Evolutionary conservation across 2,797 vertebrate genomes (phyloP).

Genomic region (Macrochelys suwanniensis): DNA sequence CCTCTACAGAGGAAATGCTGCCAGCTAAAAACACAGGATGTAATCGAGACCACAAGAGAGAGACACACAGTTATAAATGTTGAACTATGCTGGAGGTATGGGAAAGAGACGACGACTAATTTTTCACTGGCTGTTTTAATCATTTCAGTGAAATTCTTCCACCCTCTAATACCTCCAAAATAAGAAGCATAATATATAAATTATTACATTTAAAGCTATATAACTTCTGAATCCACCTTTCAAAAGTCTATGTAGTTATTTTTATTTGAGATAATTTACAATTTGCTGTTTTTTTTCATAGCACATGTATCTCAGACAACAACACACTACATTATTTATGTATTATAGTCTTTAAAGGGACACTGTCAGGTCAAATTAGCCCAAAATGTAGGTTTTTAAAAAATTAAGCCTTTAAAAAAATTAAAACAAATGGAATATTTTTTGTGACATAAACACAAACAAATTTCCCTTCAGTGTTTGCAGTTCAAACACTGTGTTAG

Average conservation of each 20-base stretch:
- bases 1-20: conserved; percentile 84
- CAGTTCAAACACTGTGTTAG: not conserved
- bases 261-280: not conserved
- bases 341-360: not conserved
- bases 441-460: not conserved
- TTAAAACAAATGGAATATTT: no score
- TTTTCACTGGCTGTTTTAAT: conserved; percentile 71
- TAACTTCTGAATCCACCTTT: not conserved
- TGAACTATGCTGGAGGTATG: conserved; percentile 75
- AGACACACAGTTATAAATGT: conserved; percentile 76
- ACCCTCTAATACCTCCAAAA: conserved; percentile 1
- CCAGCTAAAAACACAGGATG: conserved; percentile 84
- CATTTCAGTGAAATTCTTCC: conserved; percentile 68
- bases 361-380: not conserved
- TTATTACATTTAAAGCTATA: conserved; percentile 51
- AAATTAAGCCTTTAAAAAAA: not conserved
- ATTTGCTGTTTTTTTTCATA: not conserved
- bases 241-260: not conserved
- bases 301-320: not conserved
- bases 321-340: not conserved
- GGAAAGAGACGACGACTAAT: conserved; percentile 42
- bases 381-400: not conserved
- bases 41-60: conserved; percentile 85
- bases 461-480: fast-evolving
- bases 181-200: conserved; percentile 43